These are phyloP conservation scores for Pherbina coryleti DNA, from an alignment of 2,888 invertebrate species.

Conservation along the genomic window DNA sequence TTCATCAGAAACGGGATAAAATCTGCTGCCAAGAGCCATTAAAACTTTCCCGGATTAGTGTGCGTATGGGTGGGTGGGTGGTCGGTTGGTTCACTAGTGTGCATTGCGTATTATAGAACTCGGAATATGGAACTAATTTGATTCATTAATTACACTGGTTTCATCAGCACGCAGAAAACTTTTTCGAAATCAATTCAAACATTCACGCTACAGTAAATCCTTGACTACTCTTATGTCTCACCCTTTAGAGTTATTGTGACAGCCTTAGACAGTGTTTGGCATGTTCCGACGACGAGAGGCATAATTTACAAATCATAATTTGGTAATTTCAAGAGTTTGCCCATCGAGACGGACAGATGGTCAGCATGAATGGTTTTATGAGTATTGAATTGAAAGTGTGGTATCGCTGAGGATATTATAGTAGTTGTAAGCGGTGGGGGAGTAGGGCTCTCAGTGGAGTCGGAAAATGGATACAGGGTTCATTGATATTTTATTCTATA, in stretches of 20 bases:
- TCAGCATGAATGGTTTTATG: not conserved
- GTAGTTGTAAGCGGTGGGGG: too few species aligned
- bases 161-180: constrained; percentile 4
- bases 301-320: constrained; percentile 12
- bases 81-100: not conserved
- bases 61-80: not conserved
- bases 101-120: not conserved
- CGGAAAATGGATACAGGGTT: too few species aligned
- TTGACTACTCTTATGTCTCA: not conserved
- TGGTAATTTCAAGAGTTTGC: not conserved
- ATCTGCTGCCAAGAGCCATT: constrained; percentile 26
- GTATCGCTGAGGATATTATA: too few species aligned
- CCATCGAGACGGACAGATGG: not conserved
- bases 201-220: constrained; percentile 4
- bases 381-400: not conserved
- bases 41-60: constrained; percentile 15
- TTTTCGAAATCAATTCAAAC: constrained; percentile 32
- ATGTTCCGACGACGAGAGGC: not conserved
- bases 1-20: constrained; percentile 1
- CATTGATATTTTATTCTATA: too few species aligned
- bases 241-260: too few species aligned
- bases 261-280: not conserved
- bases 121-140: constrained; percentile 28
- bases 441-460: too few species aligned
- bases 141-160: constrained; percentile 29